These are phyloP conservation scores for Phlogophora meticulosa DNA, from an alignment of 2,888 invertebrate genomes.

Conservation along the genomic window DNA sequence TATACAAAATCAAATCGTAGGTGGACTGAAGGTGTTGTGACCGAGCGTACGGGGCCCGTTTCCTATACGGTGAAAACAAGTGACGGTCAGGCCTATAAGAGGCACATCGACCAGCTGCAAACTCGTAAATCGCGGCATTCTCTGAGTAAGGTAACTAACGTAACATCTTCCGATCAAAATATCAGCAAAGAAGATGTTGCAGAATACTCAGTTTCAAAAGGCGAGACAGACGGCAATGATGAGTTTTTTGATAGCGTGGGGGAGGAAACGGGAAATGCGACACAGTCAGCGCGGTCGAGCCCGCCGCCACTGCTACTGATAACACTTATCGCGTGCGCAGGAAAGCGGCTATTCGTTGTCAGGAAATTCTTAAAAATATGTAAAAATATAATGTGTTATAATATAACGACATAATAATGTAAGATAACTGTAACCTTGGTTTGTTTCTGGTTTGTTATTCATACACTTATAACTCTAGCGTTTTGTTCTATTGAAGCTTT, in stretches of 20 bases:
- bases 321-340: conserved; percentile 5
- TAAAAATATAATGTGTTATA: too few relatives aligned
- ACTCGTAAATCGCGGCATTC: conserved; percentile 12
- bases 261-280: not conserved
- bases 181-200: not conserved
- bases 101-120: conserved; percentile 6
- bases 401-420: too few relatives aligned
- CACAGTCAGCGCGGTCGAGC: not conserved
- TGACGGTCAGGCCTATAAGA: conserved; percentile 2
- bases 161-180: not conserved
- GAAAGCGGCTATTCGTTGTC: conserved; percentile 9
- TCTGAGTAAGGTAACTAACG: not conserved
- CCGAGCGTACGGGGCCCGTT: conserved; percentile 4
- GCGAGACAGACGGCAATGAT: not conserved
- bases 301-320: conserved; percentile 5
- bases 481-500: too few relatives aligned
- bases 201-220: not conserved
- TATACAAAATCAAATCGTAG: conserved; percentile 8
- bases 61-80: not conserved
- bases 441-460: too few relatives aligned
- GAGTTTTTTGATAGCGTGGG: conserved; percentile 10
- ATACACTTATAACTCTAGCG: too few relatives aligned
- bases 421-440: too few relatives aligned
- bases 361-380: conserved; percentile 5
- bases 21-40: conserved; percentile 3